A percentile compares a stretch with the other conserved stretches of the same genome.
Conservation (phyloP, 2,113 vertebrate genomes). For the Ammodramus savannarum region DNA sequence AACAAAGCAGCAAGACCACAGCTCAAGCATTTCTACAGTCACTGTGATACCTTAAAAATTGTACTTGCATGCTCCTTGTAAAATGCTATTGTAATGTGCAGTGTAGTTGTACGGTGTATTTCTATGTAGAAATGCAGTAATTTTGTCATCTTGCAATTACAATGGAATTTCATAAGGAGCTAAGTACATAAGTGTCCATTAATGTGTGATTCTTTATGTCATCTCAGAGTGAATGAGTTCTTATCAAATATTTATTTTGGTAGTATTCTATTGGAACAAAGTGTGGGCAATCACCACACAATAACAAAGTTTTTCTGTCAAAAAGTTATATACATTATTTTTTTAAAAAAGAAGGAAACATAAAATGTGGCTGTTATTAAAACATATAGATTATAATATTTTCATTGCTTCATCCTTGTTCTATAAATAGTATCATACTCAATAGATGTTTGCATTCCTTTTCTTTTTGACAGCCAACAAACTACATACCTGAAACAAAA, state of each 20-base stretch:
- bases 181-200: background rate
- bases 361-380: background rate
- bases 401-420: background rate
- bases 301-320: background rate
- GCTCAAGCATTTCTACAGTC: background rate
- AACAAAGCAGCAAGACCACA: background rate
- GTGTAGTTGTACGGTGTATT: background rate
- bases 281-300: background rate
- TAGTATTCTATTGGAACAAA: background rate
- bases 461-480: background rate
- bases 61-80: background rate
- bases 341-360: background rate
- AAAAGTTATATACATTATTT: background rate
- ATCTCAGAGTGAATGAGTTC: background rate
- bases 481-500: background rate
- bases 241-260: background rate
- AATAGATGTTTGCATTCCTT: background rate
- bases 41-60: background rate
- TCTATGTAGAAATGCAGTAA: background rate
- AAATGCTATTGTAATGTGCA: background rate
- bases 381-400: background rate
- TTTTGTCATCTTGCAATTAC: background rate
- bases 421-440: background rate
- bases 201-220: background rate
- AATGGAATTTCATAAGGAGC: background rate